phyloP scores from a whole-genome alignment of 2,888 invertebrate species.

The Habroteleia sp. region DNA sequence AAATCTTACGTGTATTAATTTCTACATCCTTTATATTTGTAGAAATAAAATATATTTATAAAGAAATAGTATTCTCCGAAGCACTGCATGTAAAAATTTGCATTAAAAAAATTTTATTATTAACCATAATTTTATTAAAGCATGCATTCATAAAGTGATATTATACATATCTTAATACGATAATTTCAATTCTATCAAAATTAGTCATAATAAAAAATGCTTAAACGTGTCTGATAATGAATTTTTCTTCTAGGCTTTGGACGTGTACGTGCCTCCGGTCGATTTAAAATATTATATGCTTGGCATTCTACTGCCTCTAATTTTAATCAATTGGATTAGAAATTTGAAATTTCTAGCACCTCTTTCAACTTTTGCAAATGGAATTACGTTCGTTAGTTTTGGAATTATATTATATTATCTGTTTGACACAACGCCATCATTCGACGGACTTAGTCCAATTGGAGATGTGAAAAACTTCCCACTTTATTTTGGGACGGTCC shows the following conservation, averaged over 20 bases:
- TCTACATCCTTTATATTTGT: too few relatives aligned
- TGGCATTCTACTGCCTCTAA: slow-evolving; percentile 83
- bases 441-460: slow-evolving; percentile 85
- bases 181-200: too few relatives aligned
- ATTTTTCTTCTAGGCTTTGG: slow-evolving; percentile 80
- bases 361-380: slow-evolving; percentile 93
- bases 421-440: slow-evolving; percentile 86
- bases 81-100: too few relatives aligned
- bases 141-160: too few relatives aligned
- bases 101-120: too few relatives aligned
- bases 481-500: slow-evolving; percentile 90
- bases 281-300: slow-evolving; percentile 86
- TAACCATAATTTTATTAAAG: too few relatives aligned
- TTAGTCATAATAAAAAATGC: too few relatives aligned
- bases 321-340: slow-evolving; percentile 90
- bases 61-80: too few relatives aligned
- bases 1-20: too few relatives aligned
- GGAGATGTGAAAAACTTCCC: slow-evolving; percentile 87
- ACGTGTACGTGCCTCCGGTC: slow-evolving; percentile 70
- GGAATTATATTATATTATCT: slow-evolving; percentile 93
- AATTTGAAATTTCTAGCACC: slow-evolving; percentile 94
- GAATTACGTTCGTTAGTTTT: slow-evolving; percentile 91
- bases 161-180: too few relatives aligned
- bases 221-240: too few relatives aligned
- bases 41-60: too few relatives aligned